These are phyloP conservation scores for Misgurnus anguillicaudatus DNA, from an alignment of 2,113 vertebrate species.

Conservation along the genomic window DNA sequence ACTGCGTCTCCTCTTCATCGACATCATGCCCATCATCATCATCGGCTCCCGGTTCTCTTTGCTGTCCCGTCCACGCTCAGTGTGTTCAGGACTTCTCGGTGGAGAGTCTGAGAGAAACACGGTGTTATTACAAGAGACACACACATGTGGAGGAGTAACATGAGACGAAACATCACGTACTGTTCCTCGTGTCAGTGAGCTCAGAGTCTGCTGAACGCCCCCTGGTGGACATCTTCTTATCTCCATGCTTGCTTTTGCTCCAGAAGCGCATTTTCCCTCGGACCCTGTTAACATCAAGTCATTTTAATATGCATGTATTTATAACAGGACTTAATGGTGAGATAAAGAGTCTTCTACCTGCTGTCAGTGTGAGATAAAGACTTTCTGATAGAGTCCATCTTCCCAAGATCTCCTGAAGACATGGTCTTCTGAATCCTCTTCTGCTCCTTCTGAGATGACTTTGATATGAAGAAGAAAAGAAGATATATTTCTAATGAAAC, in stretches of 20 bases:
- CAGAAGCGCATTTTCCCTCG: constrained; percentile 94
- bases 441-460: constrained; percentile 78
- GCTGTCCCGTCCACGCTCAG: constrained; percentile 77
- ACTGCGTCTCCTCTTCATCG: constrained; percentile 80
- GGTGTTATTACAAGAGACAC: not conserved
- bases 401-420: constrained; percentile 92
- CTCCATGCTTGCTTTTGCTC: constrained; percentile 86
- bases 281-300: constrained; percentile 70
- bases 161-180: constrained; percentile 29
- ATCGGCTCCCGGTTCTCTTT: constrained; percentile 97
- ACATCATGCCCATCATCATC: constrained; percentile 80
- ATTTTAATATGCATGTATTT: not conserved
- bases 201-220: constrained; percentile 42
- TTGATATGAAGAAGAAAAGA: not conserved
- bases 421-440: constrained; percentile 88
- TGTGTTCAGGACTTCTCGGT: constrained; percentile 82
- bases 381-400: constrained; percentile 78
- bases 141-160: not conserved
- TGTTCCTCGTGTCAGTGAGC: constrained; percentile 24
- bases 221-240: constrained; percentile 81
- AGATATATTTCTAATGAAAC: not conserved
- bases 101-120: constrained; percentile 69
- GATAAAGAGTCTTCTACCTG: constrained; percentile 72
- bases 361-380: constrained; percentile 73
- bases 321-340: not conserved